These are phyloP conservation scores for Oikopleura vanhoeffeni DNA, from an alignment of 23 tunicate species.

Conservation along the genomic window DNA sequence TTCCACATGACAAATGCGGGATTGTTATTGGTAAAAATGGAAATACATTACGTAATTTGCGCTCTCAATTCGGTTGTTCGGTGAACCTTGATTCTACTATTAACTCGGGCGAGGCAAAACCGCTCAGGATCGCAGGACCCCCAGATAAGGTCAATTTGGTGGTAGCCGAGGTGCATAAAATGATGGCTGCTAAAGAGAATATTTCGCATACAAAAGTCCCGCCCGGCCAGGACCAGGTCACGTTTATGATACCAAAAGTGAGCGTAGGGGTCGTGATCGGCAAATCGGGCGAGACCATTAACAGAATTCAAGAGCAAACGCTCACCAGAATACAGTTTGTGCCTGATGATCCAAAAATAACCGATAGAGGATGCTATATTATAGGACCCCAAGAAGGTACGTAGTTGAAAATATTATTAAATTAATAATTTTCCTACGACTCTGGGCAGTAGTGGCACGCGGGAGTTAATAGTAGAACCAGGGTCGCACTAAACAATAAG, in stretches of 20 bases:
- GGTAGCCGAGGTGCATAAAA: conserved; percentile 12
- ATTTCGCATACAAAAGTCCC: conserved; percentile 11
- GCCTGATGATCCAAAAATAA: conserved; percentile 53
- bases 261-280: conserved; percentile 98
- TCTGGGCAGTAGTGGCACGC: too few species aligned
- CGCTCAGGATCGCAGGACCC: conserved; percentile 50
- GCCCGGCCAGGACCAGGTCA: neutral
- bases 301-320: conserved; percentile 64
- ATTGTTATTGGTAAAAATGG: conserved; percentile 92
- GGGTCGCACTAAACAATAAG: too few species aligned
- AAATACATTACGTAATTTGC: conserved; percentile 42
- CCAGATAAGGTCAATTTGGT: conserved; percentile 24
- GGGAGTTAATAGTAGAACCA: too few species aligned
- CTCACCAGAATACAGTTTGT: conserved; percentile 2
- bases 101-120: conserved; percentile 54
- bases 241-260: conserved; percentile 49
- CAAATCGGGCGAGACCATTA: conserved; percentile 93
- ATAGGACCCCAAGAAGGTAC: conserved; percentile 65
- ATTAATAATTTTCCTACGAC: too few species aligned
- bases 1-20: conserved; percentile 99
- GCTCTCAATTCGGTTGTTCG: conserved; percentile 6
- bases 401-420: too few species aligned
- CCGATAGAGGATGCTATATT: conserved; percentile 61
- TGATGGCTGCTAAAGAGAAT: conserved; percentile 13
- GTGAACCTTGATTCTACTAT: conserved; percentile 40